Evolutionary conservation across 2,888 invertebrate species (phyloP).

Genomic region (Volucella inflata): DNA sequence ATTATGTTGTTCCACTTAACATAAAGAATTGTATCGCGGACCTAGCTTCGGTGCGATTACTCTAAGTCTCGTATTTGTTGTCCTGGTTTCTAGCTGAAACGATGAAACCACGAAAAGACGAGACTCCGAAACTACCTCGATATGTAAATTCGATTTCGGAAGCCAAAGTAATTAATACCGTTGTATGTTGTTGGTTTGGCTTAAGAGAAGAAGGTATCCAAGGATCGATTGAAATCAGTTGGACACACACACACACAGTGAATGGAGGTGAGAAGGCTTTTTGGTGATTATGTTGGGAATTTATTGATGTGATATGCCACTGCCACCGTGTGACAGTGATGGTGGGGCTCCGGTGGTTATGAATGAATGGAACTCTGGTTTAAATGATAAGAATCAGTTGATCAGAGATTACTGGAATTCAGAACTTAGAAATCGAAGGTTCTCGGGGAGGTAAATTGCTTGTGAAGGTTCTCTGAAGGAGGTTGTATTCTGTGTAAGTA

Average conservation of each 20-base stretch:
- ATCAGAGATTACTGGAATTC: slow-evolving; percentile 20
- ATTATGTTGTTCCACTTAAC: slow-evolving; percentile 84
- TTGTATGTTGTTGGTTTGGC: slow-evolving; percentile 53
- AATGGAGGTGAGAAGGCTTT: slow-evolving; percentile 80
- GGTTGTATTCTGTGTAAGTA: slow-evolving; percentile 50
- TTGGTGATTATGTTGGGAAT: slow-evolving; percentile 81
- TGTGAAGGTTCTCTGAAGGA: slow-evolving; percentile 37
- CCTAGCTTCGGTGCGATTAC: slow-evolving; percentile 27
- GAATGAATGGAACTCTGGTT: slow-evolving; percentile 61
- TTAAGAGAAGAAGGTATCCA: slow-evolving; percentile 77
- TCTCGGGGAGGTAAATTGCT: slow-evolving; percentile 68
- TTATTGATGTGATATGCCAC: slow-evolving; percentile 79
- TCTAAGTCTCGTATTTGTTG: slow-evolving; percentile 75
- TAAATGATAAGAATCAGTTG: slow-evolving; percentile 68
- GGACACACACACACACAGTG: slow-evolving; percentile 76
- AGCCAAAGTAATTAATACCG: slow-evolving; percentile 84
- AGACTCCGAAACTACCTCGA: slow-evolving; percentile 79
- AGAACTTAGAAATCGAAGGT: not conserved
- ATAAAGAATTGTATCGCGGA: slow-evolving; percentile 77
- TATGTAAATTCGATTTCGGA: slow-evolving; percentile 83
- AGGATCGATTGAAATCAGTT: slow-evolving; percentile 69
- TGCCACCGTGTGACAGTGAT: slow-evolving; percentile 38
- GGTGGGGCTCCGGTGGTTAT: slow-evolving; percentile 35
- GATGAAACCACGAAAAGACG: slow-evolving; percentile 39
- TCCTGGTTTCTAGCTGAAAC: slow-evolving; percentile 38